These are phyloP conservation scores for Nycticebus coucang DNA, from an alignment of 2,113 vertebrate genomes.

Conservation along the genomic window DNA sequence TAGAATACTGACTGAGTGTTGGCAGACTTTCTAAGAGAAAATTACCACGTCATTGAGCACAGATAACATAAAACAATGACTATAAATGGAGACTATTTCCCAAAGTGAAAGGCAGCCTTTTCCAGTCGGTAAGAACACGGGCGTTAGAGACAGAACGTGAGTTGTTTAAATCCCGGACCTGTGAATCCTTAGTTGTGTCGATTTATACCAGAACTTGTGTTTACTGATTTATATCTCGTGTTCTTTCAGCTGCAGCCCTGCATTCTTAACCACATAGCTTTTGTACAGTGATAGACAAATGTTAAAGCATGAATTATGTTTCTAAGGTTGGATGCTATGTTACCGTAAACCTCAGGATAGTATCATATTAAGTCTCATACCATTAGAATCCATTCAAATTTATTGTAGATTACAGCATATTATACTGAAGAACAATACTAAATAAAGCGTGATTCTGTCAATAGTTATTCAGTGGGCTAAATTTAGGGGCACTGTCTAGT, in stretches of 20 bases:
- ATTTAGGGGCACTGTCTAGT: neutral
- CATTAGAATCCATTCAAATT: neutral
- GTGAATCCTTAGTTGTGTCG: neutral
- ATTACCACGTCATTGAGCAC: neutral
- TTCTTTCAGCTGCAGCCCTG: neutral
- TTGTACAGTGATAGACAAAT: neutral
- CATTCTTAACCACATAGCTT: neutral
- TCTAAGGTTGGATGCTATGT: neutral
- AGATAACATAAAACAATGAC: neutral
- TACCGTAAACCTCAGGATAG: neutral
- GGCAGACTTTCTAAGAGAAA: neutral
- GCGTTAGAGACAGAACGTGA: neutral
- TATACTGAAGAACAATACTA: neutral
- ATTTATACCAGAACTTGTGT: neutral
- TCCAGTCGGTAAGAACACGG: neutral
- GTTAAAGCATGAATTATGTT: neutral
- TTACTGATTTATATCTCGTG: neutral
- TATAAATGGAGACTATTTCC: neutral
- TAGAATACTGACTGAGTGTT: neutral
- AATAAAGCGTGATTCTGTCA: neutral
- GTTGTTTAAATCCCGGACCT: neutral
- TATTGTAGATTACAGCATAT: neutral
- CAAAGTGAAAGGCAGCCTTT: neutral
- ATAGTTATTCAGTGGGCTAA: neutral
- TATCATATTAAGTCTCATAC: neutral